A percentile compares a stretch with the other conserved stretches of the same genome.
Conservation (phyloP, 2,888 invertebrate genomes). For the Lasioglossum oenotherae region DNA sequence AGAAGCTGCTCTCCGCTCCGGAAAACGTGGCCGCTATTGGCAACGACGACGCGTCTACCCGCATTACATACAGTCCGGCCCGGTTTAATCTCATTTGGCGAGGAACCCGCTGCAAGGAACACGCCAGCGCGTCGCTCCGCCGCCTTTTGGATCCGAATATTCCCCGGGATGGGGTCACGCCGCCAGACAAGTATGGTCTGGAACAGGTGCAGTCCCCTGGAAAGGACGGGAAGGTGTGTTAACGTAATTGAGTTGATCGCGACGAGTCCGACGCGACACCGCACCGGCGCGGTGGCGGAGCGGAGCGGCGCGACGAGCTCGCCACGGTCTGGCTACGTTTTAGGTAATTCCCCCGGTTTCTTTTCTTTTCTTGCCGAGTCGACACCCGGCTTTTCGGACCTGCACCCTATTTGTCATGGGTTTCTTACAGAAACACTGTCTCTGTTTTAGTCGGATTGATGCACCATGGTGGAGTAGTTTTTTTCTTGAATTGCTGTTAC, state of each 20-base stretch:
- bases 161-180: constrained; percentile 12
- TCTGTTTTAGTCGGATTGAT: not conserved
- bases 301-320: not conserved
- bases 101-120: constrained; percentile 53
- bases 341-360: not conserved
- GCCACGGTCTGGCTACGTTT: constrained; percentile 9
- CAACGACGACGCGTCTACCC: constrained; percentile 62
- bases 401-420: not conserved
- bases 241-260: constrained; percentile 32
- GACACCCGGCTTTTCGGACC: constrained; percentile 1
- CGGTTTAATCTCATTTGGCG: constrained; percentile 67
- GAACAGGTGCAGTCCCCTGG: constrained; percentile 26
- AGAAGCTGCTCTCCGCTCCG: constrained; percentile 9
- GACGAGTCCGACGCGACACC: constrained; percentile 13
- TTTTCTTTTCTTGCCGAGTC: not conserved
- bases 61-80: constrained; percentile 57
- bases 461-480: not conserved
- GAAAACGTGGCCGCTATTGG: constrained; percentile 53
- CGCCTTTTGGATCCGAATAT: constrained; percentile 34
- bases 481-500: not conserved
- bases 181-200: constrained; percentile 27
- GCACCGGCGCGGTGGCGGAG: too few relatives aligned
- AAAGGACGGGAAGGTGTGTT: constrained; percentile 22
- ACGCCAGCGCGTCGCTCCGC: constrained; percentile 48
- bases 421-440: not conserved